phyloP scores from a whole-genome alignment of 2,113 vertebrate species.

The Callithrix jacchus region DNA sequence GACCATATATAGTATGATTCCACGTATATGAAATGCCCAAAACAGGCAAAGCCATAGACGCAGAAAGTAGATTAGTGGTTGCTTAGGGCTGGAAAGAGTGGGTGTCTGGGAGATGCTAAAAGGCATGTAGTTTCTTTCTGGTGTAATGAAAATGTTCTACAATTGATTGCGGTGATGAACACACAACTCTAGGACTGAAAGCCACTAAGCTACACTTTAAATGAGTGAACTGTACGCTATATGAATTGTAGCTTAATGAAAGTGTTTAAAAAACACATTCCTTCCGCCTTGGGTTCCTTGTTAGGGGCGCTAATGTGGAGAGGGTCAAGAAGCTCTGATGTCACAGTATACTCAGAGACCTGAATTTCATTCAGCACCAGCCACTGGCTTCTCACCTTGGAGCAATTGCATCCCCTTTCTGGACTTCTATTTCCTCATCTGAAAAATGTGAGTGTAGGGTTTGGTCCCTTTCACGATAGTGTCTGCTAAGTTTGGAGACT shows the following conservation, averaged over 20 bases:
- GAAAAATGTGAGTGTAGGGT: neutral
- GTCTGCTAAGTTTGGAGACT: neutral
- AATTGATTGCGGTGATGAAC: neutral
- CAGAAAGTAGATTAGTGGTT: neutral
- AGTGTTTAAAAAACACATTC: neutral
- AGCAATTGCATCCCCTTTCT: neutral
- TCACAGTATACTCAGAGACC: neutral
- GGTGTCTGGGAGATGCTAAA: neutral
- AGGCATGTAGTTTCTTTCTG: rapidly evolving
- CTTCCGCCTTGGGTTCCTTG: neutral
- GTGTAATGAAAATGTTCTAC: neutral
- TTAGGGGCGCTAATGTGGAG: neutral
- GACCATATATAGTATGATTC: neutral
- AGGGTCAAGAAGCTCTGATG: neutral
- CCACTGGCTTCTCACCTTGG: neutral
- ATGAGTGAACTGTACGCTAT: neutral
- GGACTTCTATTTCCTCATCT: neutral
- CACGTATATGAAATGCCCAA: neutral
- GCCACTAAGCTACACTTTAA: neutral
- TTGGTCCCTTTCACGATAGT: neutral
- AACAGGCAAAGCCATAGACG: neutral
- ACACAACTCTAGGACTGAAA: neutral
- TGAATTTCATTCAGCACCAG: neutral
- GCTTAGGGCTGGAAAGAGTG: neutral
- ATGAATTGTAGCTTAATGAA: neutral